Evolutionary conservation across 2,888 invertebrate species (phyloP).

Genomic region (Rhagonycha fulva): DNA sequence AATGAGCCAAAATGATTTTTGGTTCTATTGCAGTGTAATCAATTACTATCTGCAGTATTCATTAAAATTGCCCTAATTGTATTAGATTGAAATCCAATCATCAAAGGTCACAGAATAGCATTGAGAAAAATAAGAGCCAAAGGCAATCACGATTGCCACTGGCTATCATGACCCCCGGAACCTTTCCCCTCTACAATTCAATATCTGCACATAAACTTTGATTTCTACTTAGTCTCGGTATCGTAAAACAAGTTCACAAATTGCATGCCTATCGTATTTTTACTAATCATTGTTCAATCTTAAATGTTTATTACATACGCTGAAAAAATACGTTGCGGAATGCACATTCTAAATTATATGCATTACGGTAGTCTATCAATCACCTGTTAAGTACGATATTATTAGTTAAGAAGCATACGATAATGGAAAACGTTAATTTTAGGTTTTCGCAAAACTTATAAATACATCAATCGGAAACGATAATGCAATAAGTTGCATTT

Average conservation of each 20-base stretch:
- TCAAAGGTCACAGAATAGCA: conserved; percentile 42
- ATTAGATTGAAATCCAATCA: conserved; percentile 37
- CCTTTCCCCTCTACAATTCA: conserved; percentile 11
- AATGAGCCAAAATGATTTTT: not conserved
- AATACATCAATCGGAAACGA: not conserved
- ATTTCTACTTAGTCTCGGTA: conserved; percentile 18
- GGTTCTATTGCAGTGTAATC: conserved; percentile 5
- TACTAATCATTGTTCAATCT: not conserved
- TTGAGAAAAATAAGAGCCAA: conserved; percentile 37
- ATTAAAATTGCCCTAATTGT: conserved; percentile 38
- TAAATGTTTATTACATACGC: conserved; percentile 4
- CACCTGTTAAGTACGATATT: not conserved
- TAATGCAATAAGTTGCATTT: not conserved
- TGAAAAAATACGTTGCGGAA: conserved; percentile 10
- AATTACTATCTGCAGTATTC: conserved; percentile 6
- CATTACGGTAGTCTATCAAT: conserved; percentile 5
- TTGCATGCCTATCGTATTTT: conserved; percentile 16
- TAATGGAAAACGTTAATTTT: not conserved
- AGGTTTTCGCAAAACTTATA: not conserved
- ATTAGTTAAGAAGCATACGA: conserved; percentile 1
- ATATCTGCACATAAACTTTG: conserved; percentile 18
- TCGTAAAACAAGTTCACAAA: conserved; percentile 16
- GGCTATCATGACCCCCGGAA: conserved; percentile 30
- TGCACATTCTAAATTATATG: conserved; percentile 7
- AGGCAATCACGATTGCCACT: conserved; percentile 35